Evolutionary conservation across 2,797 vertebrate genomes (phyloP).

Genomic region (Sparidentex hasta): DNA sequence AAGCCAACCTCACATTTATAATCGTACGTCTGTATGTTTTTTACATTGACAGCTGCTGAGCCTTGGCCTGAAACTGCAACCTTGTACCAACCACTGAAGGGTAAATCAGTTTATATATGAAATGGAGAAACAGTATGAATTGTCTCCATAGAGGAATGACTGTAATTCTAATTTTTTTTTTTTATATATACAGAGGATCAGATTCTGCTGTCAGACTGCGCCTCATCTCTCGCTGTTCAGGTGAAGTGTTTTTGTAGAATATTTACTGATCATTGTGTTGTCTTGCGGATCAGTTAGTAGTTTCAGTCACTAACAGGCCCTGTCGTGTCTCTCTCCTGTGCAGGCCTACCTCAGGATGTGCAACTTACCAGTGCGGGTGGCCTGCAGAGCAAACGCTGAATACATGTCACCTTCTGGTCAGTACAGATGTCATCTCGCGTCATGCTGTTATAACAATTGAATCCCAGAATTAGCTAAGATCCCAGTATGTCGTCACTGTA

Average conservation of each 20-base stretch:
- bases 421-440: constrained; percentile 48
- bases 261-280: not conserved
- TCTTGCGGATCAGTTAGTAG: not conserved
- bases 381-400: constrained; percentile 93
- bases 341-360: constrained; percentile 98
- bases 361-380: constrained; percentile 91
- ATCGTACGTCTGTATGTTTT: not conserved
- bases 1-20: not conserved
- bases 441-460: no score
- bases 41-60: constrained; percentile 81
- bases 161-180: not conserved
- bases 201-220: constrained; percentile 97
- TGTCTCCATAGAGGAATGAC: fast-evolving
- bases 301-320: not conserved
- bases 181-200: constrained; percentile 96
- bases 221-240: constrained; percentile 97
- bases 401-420: constrained; percentile 99
- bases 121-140: not conserved
- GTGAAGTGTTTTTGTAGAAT: constrained; percentile 79
- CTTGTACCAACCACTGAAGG: constrained; percentile 94
- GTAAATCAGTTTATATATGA: constrained; percentile 72
- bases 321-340: not conserved
- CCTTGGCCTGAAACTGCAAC: constrained; percentile 97
- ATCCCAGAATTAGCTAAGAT: not conserved
- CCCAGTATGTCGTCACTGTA: not conserved